These are phyloP conservation scores for Ruditapes philippinarum DNA, from an alignment of 1,140 invertebrate genomes.

Conservation along the genomic window DNA sequence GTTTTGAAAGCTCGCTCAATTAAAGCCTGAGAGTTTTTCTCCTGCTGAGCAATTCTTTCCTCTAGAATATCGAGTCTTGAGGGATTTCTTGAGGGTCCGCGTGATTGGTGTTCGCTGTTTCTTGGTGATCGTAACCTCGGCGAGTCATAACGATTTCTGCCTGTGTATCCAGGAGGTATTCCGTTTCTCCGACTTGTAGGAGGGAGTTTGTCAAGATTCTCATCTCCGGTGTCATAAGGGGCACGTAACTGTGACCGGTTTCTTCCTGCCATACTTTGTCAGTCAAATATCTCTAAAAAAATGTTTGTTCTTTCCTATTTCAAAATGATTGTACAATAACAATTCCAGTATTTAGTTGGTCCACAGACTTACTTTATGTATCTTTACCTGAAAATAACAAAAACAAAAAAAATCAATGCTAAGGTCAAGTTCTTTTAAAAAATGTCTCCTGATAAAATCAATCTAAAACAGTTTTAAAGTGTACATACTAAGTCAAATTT, in stretches of 20 bases:
- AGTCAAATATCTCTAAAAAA: neutral
- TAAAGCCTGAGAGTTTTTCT: conserved; percentile 77
- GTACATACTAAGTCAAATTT: too few relatives aligned
- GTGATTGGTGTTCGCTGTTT: neutral
- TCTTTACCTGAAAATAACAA: too few relatives aligned
- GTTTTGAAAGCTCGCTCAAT: conserved; percentile 85
- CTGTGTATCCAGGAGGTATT: neutral
- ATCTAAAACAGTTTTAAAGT: too few relatives aligned
- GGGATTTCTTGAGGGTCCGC: conserved; percentile 58
- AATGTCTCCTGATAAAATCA: too few relatives aligned
- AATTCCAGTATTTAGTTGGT: too few relatives aligned
- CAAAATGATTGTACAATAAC: too few relatives aligned
- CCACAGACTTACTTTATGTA: too few relatives aligned
- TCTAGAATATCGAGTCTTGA: conserved; percentile 79
- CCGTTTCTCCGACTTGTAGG: conserved; percentile 39
- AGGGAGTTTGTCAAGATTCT: conserved; percentile 8
- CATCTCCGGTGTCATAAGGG: conserved; percentile 71
- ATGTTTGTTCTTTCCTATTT: neutral
- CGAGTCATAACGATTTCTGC: conserved; percentile 27
- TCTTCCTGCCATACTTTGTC: conserved; percentile 36
- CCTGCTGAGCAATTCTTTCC: conserved; percentile 79
- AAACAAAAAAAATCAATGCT: too few relatives aligned
- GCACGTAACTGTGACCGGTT: conserved; percentile 61
- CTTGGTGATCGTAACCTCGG: conserved; percentile 34
- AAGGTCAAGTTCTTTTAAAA: too few relatives aligned